Base-by-base conservation (phyloP, 2,888 invertebrate species). In the Epinotia demarniana region DNA sequence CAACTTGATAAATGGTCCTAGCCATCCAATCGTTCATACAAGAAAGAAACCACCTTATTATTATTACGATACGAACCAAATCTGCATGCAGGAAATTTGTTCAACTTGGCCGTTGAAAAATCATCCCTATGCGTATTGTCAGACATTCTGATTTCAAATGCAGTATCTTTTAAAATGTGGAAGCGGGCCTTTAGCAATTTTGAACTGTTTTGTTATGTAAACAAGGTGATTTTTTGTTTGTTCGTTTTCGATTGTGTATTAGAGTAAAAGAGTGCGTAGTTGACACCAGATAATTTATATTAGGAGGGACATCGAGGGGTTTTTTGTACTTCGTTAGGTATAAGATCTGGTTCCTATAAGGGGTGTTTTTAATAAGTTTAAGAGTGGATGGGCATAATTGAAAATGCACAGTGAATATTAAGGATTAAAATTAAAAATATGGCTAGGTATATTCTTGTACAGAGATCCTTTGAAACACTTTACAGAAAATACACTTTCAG, bases 221-320 rank as follows among this genome's bases (percentile, higher is more conserved):
- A 39, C 18, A 46, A 16, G 18, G 67, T 61, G n/a, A n/a, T 13
- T 60, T 75, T 72, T 77, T 16, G 27, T n/a, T 62, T 63, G 71
- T 8, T 8, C 2, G 3, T 11, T 33, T 18, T n/a, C n/a, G 27
- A 33, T 55, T 19, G 12, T 61, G 67, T 75, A 79, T 81, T 81
- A 72, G 78, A 79, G 84, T 84, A 83, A 72, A 78, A 80, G 81
- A 81, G 82, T 81, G 77, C 82, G 80, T 81, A 83, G 86, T 86
- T 87, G 88, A 87, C 88, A 88, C 84, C 82, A 85, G 86, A 86
- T 89, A 89, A 89, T 89, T 88, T 89, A 89, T 88, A 86, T 87
- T 82, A 83, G 81, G 71, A 80, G 72, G 75, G 77, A 68, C 77
- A 75, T 75, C 39, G 75, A 61, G 67, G 72, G 53, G 71, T 66